Base-by-base conservation (phyloP, 2,797 vertebrate genomes). In the Varecia variegata region DNA sequence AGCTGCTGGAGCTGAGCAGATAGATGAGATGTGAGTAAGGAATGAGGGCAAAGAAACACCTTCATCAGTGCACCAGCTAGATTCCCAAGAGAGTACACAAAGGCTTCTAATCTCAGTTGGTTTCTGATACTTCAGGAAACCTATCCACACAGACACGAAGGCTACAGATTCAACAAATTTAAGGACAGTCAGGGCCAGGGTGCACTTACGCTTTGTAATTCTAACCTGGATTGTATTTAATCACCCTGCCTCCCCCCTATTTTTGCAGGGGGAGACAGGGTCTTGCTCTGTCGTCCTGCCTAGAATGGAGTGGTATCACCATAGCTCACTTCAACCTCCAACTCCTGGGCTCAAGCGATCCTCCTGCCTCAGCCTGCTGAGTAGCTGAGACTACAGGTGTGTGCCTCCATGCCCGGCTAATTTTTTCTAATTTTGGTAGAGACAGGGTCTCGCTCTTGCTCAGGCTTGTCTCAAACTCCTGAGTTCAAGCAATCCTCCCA, bases 361-460 rank as follows among this genome's bases (percentile, higher is more conserved):
- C 32, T n/a, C 32, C 62, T 65, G 62, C 32, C 62, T 65, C 62
- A 65, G 62, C 32, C 62, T n/a, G 32, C 62, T 7, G 15, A 65
- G 62, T 65, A 65, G 62, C 62, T 65, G 62, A 15, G 7, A 65
- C 32, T n/a, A n/a, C 3, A 65, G 62, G 32, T 15, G 8, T 2
- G 0, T 1, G 15, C 62, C 32, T 7, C 15, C 17, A 10, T 7
- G 0, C 62, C 32, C 3, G 0, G 62, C 7, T 18, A 65, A n/a
- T 18, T 65, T 18, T 60, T n/a, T 65, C 32, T 18, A 9, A n/a
- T 65, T 65, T 65, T 20, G 32, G 62, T 20, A 65, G 7, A 65
- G 17, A n/a, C 32, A n/a, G 32, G 32, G 17, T 65, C 62, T n/a
- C 32, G 0, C 15, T 65, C 32, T 65, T 18, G 32, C 62, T 65